Percentiles rank a stretch among this genome's conserved stretches.
Evolutionary conservation across 37 sponge, comb jelly and placozoan species (phyloP).

Genomic region (Bolinopsis microptera): DNA sequence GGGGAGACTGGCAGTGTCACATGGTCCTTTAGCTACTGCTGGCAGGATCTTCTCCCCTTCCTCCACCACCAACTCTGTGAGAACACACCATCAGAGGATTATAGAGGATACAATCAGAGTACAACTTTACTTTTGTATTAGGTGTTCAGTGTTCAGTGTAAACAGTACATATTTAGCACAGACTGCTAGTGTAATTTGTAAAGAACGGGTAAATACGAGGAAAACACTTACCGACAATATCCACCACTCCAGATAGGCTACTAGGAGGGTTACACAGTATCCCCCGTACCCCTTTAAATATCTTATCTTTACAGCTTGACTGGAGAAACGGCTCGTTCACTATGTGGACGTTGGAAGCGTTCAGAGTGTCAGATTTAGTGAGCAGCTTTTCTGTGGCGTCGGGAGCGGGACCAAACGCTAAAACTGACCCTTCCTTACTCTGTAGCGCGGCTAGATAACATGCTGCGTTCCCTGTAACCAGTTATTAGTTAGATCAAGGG

Average conservation of each 20-base stretch:
- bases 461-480: conserved; percentile 34
- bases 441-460: conserved; percentile 33
- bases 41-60: conserved; percentile 44
- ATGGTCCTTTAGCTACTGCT: conserved; percentile 21
- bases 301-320: conserved; percentile 35
- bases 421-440: background rate
- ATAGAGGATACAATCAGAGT: background rate
- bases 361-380: conserved; percentile 47
- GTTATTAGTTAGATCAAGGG: too few relatives aligned
- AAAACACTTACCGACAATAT: conserved; percentile 17
- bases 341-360: conserved; percentile 36
- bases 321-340: conserved; percentile 48
- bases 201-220: too few relatives aligned
- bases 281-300: conserved; percentile 24
- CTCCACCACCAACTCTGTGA: conserved; percentile 38
- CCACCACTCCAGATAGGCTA: conserved; percentile 32
- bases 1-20: background rate
- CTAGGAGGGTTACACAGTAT: conserved; percentile 23
- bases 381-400: conserved; percentile 17
- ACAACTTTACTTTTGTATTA: too few relatives aligned
- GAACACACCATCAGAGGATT: background rate
- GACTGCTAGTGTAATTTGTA: too few relatives aligned
- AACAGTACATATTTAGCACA: too few relatives aligned
- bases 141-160: too few relatives aligned
- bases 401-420: conserved; percentile 7